Conservation (phyloP, 2,888 invertebrate species). For the Cheilosia variabilis region DNA sequence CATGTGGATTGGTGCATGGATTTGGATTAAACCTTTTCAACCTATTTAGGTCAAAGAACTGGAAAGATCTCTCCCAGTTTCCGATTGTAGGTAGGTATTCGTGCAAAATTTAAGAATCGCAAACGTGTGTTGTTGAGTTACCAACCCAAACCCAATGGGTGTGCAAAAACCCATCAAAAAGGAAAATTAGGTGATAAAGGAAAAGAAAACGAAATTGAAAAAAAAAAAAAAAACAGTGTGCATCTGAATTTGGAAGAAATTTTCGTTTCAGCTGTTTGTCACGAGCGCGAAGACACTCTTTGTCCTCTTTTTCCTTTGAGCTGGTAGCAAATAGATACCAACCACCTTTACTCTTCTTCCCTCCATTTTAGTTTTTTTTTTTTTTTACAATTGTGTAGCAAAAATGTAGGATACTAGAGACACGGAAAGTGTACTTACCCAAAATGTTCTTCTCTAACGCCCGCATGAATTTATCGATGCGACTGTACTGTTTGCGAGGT, state of each 20-base stretch:
- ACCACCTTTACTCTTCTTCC: slow-evolving; percentile 52
- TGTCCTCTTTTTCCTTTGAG: slow-evolving; percentile 48
- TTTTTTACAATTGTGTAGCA: slow-evolving; percentile 8
- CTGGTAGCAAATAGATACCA: slow-evolving; percentile 15
- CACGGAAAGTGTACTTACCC: slow-evolving; percentile 78
- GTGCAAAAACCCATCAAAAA: slow-evolving; percentile 38
- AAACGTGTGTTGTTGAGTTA: slow-evolving; percentile 27
- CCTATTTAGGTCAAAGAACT: slow-evolving; percentile 66
- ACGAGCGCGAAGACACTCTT: slow-evolving; percentile 31
- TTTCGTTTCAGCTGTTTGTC: slow-evolving; percentile 66
- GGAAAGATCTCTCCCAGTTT: slow-evolving; percentile 30
- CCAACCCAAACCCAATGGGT: slow-evolving; percentile 6
- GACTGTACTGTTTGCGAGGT: slow-evolving; percentile 96
- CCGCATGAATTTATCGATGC: slow-evolving; percentile 98
- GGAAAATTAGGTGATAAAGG: slow-evolving; percentile 18
- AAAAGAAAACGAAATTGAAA: background rate
- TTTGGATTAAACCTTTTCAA: slow-evolving; percentile 19
- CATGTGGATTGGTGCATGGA: slow-evolving; percentile 2
- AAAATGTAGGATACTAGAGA: slow-evolving; percentile 36
- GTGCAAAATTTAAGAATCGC: slow-evolving; percentile 26
- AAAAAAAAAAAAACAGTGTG: slow-evolving; percentile 58
- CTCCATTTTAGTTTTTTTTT: slow-evolving; percentile 32
- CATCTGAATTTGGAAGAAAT: slow-evolving; percentile 40
- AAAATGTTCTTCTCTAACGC: slow-evolving; percentile 97
- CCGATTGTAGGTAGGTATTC: slow-evolving; percentile 37